These are phyloP conservation scores for Micromys minutus DNA, from an alignment of 2,113 vertebrate species.

Conservation along the genomic window DNA sequence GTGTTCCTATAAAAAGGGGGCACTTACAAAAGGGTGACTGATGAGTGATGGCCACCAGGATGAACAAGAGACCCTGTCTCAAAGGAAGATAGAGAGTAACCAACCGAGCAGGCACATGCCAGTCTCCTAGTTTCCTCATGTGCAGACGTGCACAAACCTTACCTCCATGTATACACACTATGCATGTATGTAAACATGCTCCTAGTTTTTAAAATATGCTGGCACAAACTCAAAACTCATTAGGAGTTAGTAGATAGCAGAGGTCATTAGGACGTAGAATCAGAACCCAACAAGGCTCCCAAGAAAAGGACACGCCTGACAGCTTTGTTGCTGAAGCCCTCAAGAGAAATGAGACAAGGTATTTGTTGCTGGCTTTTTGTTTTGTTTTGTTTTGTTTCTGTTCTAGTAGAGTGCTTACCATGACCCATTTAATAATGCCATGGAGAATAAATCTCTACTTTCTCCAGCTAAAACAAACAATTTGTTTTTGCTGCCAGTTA, in stretches of 20 bases:
- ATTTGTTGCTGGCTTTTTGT: neutral
- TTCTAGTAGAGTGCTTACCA: neutral
- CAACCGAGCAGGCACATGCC: rapidly evolving
- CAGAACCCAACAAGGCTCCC: neutral
- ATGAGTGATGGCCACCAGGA: neutral
- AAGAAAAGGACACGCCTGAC: too few relatives aligned
- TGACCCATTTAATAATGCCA: neutral
- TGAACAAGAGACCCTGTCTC: neutral
- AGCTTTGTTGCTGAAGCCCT: neutral
- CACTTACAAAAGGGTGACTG: too few relatives aligned
- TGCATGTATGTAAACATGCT: too few relatives aligned
- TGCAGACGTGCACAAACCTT: neutral
- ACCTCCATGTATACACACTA: too few relatives aligned
- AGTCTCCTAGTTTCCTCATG: neutral
- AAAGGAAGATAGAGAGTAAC: neutral
- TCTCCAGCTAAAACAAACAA: neutral
- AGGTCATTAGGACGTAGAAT: neutral
- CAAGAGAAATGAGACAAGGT: neutral
- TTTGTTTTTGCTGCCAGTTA: neutral
- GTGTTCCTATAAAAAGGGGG: neutral
- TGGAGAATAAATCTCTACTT: neutral
- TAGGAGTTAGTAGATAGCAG: neutral
- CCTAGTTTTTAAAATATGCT: neutral
- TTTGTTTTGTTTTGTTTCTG: neutral
- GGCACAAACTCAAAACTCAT: neutral